These are phyloP conservation scores for Cossypha dichroa DNA, from an alignment of 2,797 vertebrate species.

Conservation along the genomic window DNA sequence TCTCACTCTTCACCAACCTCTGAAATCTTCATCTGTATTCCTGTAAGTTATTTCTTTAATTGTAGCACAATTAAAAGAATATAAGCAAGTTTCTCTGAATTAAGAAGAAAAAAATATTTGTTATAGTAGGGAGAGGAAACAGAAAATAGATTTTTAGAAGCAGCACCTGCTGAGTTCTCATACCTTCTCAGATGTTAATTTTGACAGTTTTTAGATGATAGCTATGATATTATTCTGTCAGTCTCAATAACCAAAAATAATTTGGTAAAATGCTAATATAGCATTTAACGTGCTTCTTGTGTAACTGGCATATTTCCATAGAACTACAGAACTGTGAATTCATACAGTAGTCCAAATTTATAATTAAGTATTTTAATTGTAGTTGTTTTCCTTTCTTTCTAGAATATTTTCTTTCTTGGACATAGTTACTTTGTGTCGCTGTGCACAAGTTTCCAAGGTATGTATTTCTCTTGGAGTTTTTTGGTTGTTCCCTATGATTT, in stretches of 20 bases:
- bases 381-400: constrained; percentile 62
- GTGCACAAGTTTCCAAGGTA: constrained; percentile 97
- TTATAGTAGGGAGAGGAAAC: not conserved
- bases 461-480: not conserved
- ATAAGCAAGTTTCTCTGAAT: not conserved
- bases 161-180: not conserved
- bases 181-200: not conserved
- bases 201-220: not conserved
- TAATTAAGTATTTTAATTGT: not conserved
- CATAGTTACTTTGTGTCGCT: constrained; percentile 93
- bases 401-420: constrained; percentile 98
- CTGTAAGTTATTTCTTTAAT: not conserved
- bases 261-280: not conserved
- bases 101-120: not conserved
- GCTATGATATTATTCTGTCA: not conserved
- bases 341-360: not conserved
- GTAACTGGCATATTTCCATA: not conserved
- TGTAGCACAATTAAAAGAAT: not conserved
- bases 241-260: not conserved
- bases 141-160: not conserved
- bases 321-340: not conserved
- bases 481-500: not conserved
- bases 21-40: not conserved
- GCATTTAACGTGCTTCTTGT: not conserved
- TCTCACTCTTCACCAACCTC: not conserved